Evolutionary conservation across 1,140 invertebrate genomes (phyloP).

Genomic region (Heliconius nattereri): DNA sequence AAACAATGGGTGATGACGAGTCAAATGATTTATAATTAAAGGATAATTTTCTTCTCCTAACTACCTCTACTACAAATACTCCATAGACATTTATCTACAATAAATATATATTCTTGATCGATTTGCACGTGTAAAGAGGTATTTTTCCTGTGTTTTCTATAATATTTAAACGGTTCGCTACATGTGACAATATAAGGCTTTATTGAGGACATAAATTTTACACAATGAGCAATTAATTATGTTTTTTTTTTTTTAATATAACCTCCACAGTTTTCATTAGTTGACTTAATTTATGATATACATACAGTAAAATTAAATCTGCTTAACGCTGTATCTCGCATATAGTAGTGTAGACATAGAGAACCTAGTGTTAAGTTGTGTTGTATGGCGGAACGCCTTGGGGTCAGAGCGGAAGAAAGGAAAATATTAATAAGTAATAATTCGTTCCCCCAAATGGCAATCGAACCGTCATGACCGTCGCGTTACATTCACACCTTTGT

Average conservation of each 20-base stretch:
- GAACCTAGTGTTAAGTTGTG: too few relatives aligned
- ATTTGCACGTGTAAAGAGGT: constrained; percentile 40
- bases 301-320: neutral
- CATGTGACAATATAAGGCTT: constrained; percentile 29
- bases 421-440: too few relatives aligned
- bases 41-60: constrained; percentile 22
- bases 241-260: neutral
- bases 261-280: neutral
- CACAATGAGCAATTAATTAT: neutral
- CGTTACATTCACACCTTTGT: too few relatives aligned
- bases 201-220: neutral
- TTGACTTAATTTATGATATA: neutral
- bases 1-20: constrained; percentile 17
- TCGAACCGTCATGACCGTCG: too few relatives aligned
- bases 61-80: neutral
- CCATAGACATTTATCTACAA: neutral
- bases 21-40: constrained; percentile 26
- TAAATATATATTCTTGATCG: constrained; percentile 19
- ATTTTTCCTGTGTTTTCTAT: constrained; percentile 24
- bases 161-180: constrained; percentile 22
- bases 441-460: too few relatives aligned
- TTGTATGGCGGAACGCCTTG: too few relatives aligned
- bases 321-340: too few relatives aligned
- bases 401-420: too few relatives aligned
- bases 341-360: too few relatives aligned